These are phyloP conservation scores for Nycticorax nycticorax DNA, from an alignment of 2,113 vertebrate genomes.

Conservation along the genomic window DNA sequence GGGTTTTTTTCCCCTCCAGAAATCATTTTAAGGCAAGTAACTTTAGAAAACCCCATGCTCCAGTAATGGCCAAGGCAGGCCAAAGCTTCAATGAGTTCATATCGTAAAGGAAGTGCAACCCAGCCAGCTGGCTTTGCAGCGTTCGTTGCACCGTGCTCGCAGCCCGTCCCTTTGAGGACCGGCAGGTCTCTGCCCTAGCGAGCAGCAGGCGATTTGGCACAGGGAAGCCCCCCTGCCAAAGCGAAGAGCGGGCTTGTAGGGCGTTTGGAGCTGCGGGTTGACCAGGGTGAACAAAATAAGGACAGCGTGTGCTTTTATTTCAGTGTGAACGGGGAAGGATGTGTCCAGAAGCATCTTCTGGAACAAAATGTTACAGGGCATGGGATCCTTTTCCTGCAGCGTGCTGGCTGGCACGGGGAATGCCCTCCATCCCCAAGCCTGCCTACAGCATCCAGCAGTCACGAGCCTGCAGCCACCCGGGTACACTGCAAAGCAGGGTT, in stretches of 20 bases:
- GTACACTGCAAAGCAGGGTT: not conserved
- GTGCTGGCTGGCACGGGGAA: accelerated
- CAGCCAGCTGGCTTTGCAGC: accelerated
- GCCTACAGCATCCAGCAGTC: not conserved
- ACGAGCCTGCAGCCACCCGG: not conserved
- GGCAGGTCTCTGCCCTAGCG: not conserved
- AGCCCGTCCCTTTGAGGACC: not conserved
- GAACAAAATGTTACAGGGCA: not conserved
- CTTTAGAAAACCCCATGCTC: not conserved
- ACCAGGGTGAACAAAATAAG: not conserved
- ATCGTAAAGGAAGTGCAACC: not conserved
- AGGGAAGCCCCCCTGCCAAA: not conserved
- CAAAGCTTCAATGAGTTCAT: not conserved
- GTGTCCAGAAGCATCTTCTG: not conserved
- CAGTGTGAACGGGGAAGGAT: not conserved
- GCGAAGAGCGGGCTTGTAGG: not conserved
- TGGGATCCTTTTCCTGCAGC: not conserved
- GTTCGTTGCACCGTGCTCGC: accelerated
- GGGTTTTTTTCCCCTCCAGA: not conserved
- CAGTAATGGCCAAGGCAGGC: not conserved
- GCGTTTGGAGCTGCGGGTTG: not conserved
- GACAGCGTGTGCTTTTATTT: not conserved
- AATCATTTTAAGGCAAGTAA: not conserved
- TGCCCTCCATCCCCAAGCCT: not conserved
- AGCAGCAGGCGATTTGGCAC: accelerated